Evolutionary conservation across 2,888 invertebrate species (phyloP).

Genomic region (Apotomis turbidana): DNA sequence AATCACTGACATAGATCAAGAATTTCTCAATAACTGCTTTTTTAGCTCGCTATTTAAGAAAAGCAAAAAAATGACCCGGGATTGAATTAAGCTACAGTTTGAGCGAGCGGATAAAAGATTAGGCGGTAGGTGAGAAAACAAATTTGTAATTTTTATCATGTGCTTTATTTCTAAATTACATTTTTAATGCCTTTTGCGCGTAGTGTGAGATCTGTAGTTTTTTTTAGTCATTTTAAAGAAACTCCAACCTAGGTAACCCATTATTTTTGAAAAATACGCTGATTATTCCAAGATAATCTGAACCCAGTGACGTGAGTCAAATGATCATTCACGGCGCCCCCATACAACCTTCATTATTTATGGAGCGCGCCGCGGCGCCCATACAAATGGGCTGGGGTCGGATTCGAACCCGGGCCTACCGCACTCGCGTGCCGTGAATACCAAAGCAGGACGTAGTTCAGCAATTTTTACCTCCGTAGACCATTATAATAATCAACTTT

Average conservation of each 20-base stretch:
- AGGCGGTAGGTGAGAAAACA: too few relatives aligned
- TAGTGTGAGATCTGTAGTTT: not conserved
- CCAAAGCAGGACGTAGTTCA: conserved; percentile 44
- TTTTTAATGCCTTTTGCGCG: too few relatives aligned
- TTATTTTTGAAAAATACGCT: conserved; percentile 9
- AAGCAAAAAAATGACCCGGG: too few relatives aligned
- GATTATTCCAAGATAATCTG: conserved; percentile 20
- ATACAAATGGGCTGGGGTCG: conserved; percentile 42
- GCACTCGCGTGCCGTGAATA: conserved; percentile 60
- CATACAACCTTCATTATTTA: conserved; percentile 33
- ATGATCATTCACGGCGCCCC: conserved; percentile 36
- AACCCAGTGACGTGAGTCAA: conserved; percentile 26
- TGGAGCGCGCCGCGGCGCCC: conserved; percentile 16
- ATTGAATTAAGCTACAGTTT: too few relatives aligned
- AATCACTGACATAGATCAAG: too few relatives aligned
- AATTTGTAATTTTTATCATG: too few relatives aligned
- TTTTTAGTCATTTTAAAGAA: not conserved
- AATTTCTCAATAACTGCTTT: too few relatives aligned
- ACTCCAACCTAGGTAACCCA: not conserved
- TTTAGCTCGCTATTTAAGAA: too few relatives aligned
- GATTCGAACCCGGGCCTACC: conserved; percentile 64
- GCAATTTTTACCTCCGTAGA: not conserved
- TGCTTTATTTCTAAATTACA: too few relatives aligned
- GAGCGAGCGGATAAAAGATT: too few relatives aligned
- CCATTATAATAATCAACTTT: not conserved